Evolutionary conservation across 2,113 vertebrate species (phyloP).

Genomic region (Nannospalax galili): DNA sequence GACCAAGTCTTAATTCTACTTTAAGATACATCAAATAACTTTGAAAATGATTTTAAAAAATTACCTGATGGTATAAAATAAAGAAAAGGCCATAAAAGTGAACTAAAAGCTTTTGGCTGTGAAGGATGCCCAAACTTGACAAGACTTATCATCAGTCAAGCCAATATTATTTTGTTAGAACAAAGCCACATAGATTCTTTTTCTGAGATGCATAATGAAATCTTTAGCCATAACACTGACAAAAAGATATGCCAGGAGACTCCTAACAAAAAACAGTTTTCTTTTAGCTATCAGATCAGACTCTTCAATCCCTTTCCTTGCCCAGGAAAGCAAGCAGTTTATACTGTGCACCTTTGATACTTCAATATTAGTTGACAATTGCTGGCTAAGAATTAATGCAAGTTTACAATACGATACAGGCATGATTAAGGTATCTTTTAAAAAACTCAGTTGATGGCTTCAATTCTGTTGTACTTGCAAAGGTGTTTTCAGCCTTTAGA

Average conservation of each 20-base stretch:
- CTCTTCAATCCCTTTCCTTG: background rate
- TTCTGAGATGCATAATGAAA: constrained; percentile 21
- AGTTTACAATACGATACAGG: background rate
- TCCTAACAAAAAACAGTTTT: background rate
- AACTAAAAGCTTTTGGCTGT: background rate
- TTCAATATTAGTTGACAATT: background rate
- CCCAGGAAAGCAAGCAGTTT: background rate
- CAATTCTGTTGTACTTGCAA: constrained; percentile 12
- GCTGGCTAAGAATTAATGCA: background rate
- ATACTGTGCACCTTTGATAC: background rate
- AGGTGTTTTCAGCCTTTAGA: constrained; percentile 56
- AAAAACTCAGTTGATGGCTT: constrained; percentile 39
- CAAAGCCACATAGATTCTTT: background rate
- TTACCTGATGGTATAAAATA: constrained; percentile 5
- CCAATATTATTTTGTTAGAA: constrained; percentile 17
- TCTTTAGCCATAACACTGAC: background rate
- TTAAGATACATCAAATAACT: constrained; percentile 20
- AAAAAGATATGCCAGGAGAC: background rate
- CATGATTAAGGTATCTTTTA: background rate
- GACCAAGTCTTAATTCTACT: constrained; percentile 47
- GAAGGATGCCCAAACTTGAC: background rate
- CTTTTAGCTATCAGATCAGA: background rate
- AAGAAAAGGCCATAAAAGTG: background rate
- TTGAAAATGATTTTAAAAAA: background rate
- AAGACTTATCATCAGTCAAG: background rate